These are phyloP conservation scores for Ephestia elutella DNA, from an alignment of 1,140 invertebrate species.

Conservation along the genomic window DNA sequence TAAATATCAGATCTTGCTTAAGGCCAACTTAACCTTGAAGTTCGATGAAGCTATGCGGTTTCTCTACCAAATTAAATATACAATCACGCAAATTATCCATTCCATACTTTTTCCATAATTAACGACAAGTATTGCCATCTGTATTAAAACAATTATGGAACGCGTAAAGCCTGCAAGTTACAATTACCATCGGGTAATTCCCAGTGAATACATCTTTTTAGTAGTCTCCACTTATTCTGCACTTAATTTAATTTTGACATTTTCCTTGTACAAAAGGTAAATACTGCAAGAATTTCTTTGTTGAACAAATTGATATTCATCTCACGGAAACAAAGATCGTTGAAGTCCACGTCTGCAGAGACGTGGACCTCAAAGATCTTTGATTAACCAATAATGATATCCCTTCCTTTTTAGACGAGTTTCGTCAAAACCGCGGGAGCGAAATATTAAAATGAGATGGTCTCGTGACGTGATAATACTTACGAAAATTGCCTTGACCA, in stretches of 20 bases:
- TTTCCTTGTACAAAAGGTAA: conserved; percentile 2
- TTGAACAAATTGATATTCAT: neutral
- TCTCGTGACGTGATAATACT: conserved; percentile 36
- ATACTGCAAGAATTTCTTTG: conserved; percentile 15
- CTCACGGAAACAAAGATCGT: neutral
- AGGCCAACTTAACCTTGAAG: neutral
- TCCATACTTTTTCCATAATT: too few species aligned
- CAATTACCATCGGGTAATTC: conserved; percentile 1
- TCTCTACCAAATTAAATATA: too few species aligned
- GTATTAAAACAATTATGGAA: neutral
- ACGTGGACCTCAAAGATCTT: too few species aligned
- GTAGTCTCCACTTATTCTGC: neutral
- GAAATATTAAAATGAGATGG: conserved; percentile 8
- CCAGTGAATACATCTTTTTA: neutral
- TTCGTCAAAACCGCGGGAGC: neutral
- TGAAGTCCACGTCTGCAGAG: neutral
- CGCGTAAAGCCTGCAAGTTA: neutral
- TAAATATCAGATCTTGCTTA: too few species aligned
- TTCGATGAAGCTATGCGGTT: too few species aligned
- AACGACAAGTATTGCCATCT: neutral
- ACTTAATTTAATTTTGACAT: conserved; percentile 2
- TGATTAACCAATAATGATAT: neutral
- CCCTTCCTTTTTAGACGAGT: neutral
- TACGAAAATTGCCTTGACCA: conserved; percentile 61
- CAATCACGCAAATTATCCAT: neutral